Evolutionary conservation across 2,888 invertebrate species (phyloP), one percentile per base, ranked within the genome.

Genomic region (Erannis defoliaria): DNA sequence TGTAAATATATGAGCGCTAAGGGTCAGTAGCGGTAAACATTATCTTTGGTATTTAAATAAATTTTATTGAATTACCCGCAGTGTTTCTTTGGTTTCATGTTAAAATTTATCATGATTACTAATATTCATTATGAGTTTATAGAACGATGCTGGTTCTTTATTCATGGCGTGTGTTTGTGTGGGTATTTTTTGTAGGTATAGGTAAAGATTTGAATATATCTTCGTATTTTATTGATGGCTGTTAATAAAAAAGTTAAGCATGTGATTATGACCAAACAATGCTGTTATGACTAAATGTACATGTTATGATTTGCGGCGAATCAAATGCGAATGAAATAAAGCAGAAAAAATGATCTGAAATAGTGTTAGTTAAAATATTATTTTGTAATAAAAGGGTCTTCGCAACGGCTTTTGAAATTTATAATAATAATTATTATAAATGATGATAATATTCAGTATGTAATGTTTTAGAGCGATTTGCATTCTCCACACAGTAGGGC

Each of bases 401-500:
- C 26, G 26, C 38, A 38, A 38, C 16, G 38, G 38, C 16, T 14
- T n/a, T n/a, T 14, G 4, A 67, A 67, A 70, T 60, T 62, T 64
- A 67, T 64, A 55, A 40, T 57, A 12, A 67, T 64, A 55, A 40
- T 57, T 5, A 33, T 33, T 12, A n/a, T n/a, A 33, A 12, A 33
- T 12, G 12, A 38, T 38, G 1, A 1, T 8, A 16, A 2, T 21
- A 42, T 21, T 14, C 2, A 16, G 26, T 26, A 45, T 26, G 40
- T 60, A 68, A 64, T 70, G 70, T 72, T 71, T 73, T 66, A 69
- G 69, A 69, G 54, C 23, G 78, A 81, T 86, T 88, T 66, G 85
- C 86, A 85, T 85, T 85, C 86, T 78, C 77, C 63, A 77, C 83
- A 82, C 87, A 85, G 88, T 87, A 86, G 87, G 86, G 75, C 84